phyloP scores from a whole-genome alignment of 1,140 invertebrate genomes.

The Ceratina calcarata region DNA sequence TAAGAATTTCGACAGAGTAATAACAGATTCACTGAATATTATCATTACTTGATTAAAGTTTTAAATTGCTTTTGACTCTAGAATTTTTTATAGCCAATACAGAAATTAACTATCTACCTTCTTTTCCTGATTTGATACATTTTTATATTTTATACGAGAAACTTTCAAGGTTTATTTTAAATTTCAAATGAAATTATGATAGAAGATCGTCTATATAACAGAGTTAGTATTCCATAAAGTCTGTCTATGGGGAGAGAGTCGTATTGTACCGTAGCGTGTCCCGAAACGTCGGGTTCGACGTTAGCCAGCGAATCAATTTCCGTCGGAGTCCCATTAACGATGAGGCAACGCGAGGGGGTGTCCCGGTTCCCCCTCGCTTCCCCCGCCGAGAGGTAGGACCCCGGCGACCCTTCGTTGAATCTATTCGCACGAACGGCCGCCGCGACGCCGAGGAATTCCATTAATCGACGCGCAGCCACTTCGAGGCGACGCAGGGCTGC shows the following conservation, averaged over 20 bases:
- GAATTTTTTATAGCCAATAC: too few species aligned
- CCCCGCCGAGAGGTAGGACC: slow-evolving; percentile 29
- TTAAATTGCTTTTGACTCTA: too few species aligned
- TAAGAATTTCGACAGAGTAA: not conserved
- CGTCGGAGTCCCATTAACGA: slow-evolving; percentile 60
- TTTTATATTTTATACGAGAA: too few species aligned
- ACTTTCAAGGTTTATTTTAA: too few species aligned
- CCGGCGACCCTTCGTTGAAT: slow-evolving; percentile 55
- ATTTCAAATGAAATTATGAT: too few species aligned
- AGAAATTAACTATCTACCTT: too few species aligned
- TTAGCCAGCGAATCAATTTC: slow-evolving; percentile 67
- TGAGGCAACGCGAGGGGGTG: too few species aligned
- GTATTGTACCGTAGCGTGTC: slow-evolving; percentile 2
- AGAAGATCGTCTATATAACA: too few species aligned
- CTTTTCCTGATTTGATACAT: too few species aligned
- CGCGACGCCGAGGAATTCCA: slow-evolving; percentile 65
- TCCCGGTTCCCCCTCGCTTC: slow-evolving; percentile 24
- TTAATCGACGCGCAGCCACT: slow-evolving; percentile 65
- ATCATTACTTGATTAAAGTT: too few species aligned
- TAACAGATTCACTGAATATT: not conserved
- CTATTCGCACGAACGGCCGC: slow-evolving; percentile 65
- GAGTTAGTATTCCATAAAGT: too few species aligned
- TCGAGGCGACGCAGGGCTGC: slow-evolving; percentile 55
- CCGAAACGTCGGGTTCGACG: slow-evolving; percentile 35
- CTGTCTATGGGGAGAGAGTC: too few species aligned